Conservation (phyloP, 1,140 invertebrate genomes). For the Temnothorax curvispinosus region DNA sequence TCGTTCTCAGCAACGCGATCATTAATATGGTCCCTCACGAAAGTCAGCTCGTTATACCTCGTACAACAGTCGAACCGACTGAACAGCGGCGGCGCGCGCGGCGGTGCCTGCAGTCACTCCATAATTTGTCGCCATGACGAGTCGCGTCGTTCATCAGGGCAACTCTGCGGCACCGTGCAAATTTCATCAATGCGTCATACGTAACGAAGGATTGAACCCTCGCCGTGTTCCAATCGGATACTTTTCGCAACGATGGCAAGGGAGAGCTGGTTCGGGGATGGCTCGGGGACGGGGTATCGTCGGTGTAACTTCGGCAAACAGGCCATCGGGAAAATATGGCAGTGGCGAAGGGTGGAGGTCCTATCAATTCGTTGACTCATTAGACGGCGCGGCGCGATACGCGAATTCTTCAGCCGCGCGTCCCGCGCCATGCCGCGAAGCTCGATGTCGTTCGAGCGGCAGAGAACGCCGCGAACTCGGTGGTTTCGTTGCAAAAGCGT, state of each 20-base stretch:
- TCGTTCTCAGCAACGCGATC: conserved; percentile 3
- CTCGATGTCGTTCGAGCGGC: neutral
- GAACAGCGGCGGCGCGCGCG: neutral
- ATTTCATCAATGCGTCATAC: conserved; percentile 58
- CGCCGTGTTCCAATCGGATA: conserved; percentile 39
- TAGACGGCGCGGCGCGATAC: conserved; percentile 15
- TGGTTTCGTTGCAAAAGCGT: conserved; percentile 27
- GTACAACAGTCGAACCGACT: conserved; percentile 37
- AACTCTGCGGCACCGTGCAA: conserved; percentile 51
- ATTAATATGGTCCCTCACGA: conserved; percentile 32
- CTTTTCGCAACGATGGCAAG: neutral
- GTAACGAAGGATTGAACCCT: conserved; percentile 52
- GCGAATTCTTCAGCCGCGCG: neutral
- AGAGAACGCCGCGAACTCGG: neutral
- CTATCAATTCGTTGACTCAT: conserved; percentile 52
- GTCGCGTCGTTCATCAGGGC: conserved; percentile 48
- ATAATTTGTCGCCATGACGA: conserved; percentile 42
- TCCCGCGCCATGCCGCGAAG: neutral
- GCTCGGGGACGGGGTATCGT: neutral
- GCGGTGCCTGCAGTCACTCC: neutral
- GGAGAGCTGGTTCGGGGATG: too few species aligned
- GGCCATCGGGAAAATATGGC: conserved; percentile 25
- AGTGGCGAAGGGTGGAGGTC: neutral
- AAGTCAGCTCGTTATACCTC: conserved; percentile 60
- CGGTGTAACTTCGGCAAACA: conserved; percentile 38